Evolutionary conservation across 2,113 vertebrate genomes (phyloP).

Genomic region (Theristicus caerulescens): DNA sequence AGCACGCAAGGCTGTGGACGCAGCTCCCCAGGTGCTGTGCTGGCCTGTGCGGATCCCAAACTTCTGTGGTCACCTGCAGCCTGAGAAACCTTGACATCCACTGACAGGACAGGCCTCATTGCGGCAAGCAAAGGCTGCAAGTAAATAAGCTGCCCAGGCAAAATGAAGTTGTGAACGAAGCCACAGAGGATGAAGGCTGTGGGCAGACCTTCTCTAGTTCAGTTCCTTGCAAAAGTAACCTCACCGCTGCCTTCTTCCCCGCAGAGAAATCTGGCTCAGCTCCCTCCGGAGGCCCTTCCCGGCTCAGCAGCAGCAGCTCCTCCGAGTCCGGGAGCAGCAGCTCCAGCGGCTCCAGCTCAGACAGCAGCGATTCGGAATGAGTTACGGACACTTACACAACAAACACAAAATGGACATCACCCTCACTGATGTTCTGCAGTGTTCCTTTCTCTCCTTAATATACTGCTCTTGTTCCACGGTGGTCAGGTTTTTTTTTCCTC

Average conservation of each 20-base stretch:
- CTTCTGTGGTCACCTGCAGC: background rate
- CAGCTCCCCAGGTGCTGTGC: background rate
- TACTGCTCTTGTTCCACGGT: conserved; percentile 39
- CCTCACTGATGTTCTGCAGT: background rate
- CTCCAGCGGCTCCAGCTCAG: conserved; percentile 86
- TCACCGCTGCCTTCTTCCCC: background rate
- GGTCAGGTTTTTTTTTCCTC: conserved; percentile 48
- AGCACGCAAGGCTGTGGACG: background rate
- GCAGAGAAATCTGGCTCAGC: conserved; percentile 82
- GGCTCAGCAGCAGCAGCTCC: conserved; percentile 83
- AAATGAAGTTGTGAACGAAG: background rate
- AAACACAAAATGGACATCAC: background rate
- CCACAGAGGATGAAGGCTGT: background rate
- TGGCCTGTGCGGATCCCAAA: background rate
- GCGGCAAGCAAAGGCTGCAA: background rate
- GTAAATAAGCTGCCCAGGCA: background rate
- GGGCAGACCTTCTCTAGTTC: too few relatives aligned
- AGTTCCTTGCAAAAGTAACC: background rate
- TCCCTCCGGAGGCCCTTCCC: conserved; percentile 81
- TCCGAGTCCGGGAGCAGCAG: conserved; percentile 86
- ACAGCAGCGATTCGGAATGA: conserved; percentile 87
- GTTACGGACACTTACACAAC: background rate
- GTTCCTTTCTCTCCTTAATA: conserved; percentile 18
- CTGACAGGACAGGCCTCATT: background rate
- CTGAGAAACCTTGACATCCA: accelerated